A percentile compares a stretch with the other conserved stretches of the same genome.
Evolutionary conservation across 2,113 vertebrate species (phyloP).

Genomic region (Anhinga anhinga): DNA sequence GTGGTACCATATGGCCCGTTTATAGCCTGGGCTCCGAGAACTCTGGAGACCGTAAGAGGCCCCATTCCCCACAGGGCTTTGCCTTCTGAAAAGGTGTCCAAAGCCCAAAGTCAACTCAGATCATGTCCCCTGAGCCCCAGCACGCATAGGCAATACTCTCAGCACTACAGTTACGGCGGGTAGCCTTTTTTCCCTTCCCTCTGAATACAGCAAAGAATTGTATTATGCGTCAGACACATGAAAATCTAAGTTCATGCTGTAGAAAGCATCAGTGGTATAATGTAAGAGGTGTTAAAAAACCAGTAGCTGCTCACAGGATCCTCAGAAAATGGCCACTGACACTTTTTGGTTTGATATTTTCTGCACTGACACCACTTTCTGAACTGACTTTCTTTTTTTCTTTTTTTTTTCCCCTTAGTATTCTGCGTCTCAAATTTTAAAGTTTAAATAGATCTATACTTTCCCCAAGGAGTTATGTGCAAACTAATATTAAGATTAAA

Average conservation of each 20-base stretch:
- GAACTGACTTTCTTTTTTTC: neutral
- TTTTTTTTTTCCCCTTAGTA: neutral
- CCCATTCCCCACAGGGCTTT: neutral
- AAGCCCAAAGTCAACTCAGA: neutral
- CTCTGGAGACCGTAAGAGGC: neutral
- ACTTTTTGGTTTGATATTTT: neutral
- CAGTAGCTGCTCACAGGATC: neutral
- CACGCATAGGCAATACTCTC: neutral
- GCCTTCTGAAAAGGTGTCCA: neutral
- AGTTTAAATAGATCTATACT: constrained; percentile 57
- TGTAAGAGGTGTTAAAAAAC: neutral
- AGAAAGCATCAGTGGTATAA: neutral
- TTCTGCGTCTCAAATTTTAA: constrained; percentile 50
- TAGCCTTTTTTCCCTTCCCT: neutral
- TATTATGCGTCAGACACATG: neutral
- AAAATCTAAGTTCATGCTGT: neutral
- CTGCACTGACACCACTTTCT: neutral
- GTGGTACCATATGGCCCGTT: constrained; percentile 29
- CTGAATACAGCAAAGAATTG: neutral
- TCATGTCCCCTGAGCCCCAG: neutral
- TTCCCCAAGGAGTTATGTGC: constrained; percentile 66
- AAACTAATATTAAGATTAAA: constrained; percentile 75
- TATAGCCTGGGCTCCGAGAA: neutral
- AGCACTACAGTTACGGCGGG: neutral
- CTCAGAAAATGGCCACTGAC: neutral